These are phyloP conservation scores for Ctenicera cuprea DNA, from an alignment of 2,888 invertebrate species.

Conservation along the genomic window DNA sequence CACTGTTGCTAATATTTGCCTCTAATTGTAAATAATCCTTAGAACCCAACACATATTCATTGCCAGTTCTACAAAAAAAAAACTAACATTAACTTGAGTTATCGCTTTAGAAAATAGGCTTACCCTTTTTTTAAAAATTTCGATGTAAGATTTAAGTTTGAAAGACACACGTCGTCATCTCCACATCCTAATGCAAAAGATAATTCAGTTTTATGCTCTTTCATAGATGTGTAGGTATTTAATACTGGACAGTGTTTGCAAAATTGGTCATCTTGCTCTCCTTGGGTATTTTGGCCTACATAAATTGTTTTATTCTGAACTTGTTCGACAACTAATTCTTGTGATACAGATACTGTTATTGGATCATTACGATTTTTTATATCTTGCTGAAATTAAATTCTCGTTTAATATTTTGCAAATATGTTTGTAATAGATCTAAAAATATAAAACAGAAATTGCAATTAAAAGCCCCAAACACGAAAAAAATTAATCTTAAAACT, in stretches of 20 bases:
- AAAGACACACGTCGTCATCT: slow-evolving; percentile 62
- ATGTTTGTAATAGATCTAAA: too few species aligned
- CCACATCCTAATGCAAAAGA: slow-evolving; percentile 66
- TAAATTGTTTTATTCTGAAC: slow-evolving; percentile 47
- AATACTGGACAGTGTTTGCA: slow-evolving; percentile 62
- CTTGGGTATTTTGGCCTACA: slow-evolving; percentile 43
- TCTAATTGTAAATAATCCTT: slow-evolving; percentile 62
- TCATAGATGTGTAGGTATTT: slow-evolving; percentile 58
- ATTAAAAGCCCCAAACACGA: too few species aligned
- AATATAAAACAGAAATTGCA: too few species aligned
- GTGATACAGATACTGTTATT: slow-evolving; percentile 56
- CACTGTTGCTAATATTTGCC: slow-evolving; percentile 69
- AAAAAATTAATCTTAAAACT: too few species aligned
- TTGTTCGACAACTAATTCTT: slow-evolving; percentile 43
- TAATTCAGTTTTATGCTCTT: slow-evolving; percentile 59
- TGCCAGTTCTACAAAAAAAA: slow-evolving; percentile 55
- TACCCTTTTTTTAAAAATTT: slow-evolving; percentile 57
- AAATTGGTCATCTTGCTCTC: slow-evolving; percentile 57
- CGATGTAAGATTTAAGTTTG: slow-evolving; percentile 59
- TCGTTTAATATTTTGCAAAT: too few species aligned
- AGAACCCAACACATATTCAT: slow-evolving; percentile 67
- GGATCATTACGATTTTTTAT: slow-evolving; percentile 51
- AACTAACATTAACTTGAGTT: neutral
- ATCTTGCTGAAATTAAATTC: slow-evolving; percentile 38
- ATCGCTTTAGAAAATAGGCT: neutral